Conservation (phyloP, 2,797 vertebrate genomes). For the Acomys russatus region DNA sequence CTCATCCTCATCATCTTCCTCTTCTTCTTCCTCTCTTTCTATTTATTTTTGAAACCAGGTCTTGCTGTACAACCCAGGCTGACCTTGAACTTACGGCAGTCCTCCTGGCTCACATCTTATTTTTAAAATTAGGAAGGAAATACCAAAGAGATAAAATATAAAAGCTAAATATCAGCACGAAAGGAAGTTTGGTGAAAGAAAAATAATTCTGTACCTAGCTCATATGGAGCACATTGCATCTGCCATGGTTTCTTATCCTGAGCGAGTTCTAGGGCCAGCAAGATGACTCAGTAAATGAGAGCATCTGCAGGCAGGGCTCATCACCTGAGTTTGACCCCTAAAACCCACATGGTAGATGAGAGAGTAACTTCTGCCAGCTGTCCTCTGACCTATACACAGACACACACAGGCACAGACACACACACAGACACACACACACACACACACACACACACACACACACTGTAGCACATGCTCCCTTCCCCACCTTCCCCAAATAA, state of each 20-base stretch:
- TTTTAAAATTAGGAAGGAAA: conserved; percentile 62
- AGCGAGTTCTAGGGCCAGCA: neutral
- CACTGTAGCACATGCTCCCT: neutral
- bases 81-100: neutral
- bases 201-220: neutral
- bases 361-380: neutral
- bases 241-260: neutral
- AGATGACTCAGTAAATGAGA: neutral
- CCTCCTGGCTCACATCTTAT: neutral
- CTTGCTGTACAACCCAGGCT: no score
- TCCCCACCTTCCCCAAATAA: neutral
- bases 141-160: neutral
- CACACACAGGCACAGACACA: neutral
- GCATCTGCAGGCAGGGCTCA: neutral
- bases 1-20: neutral
- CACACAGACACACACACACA: neutral
- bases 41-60: neutral
- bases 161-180: neutral
- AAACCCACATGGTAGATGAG: neutral
- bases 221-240: neutral
- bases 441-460: neutral
- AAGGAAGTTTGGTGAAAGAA: conserved; percentile 15
- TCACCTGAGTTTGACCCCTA: neutral
- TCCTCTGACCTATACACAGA: neutral
- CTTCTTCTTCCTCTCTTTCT: neutral